These are phyloP conservation scores for Luehdorfia chinensis DNA, from an alignment of 1,140 invertebrate genomes.

Conservation along the genomic window DNA sequence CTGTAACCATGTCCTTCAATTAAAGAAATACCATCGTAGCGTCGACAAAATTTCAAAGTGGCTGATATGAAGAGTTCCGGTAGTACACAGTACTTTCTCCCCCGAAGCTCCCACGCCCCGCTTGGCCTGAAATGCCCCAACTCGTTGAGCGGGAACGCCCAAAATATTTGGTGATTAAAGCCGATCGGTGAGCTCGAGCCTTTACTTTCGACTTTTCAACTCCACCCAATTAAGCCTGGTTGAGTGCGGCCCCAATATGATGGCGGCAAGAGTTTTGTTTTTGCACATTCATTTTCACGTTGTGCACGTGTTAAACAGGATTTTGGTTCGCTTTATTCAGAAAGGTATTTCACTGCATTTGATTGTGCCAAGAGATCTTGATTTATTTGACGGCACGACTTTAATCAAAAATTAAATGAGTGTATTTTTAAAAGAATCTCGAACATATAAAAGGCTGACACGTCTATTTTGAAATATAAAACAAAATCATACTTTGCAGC, in stretches of 20 bases:
- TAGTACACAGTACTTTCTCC: constrained; percentile 51
- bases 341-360: too few species aligned
- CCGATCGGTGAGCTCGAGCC: constrained; percentile 30
- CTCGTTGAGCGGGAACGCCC: constrained; percentile 61
- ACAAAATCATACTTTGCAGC: too few species aligned
- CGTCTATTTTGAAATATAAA: too few species aligned
- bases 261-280: constrained; percentile 3
- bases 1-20: too few species aligned
- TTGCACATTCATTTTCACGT: constrained; percentile 2
- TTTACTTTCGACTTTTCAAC: constrained; percentile 57
- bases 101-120: constrained; percentile 56
- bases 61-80: constrained; percentile 51
- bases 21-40: too few species aligned
- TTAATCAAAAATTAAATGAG: too few species aligned
- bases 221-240: constrained; percentile 51
- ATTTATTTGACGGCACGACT: too few species aligned
- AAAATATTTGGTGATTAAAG: constrained; percentile 46
- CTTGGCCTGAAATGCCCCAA: constrained; percentile 41
- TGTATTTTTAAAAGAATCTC: too few species aligned
- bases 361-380: too few species aligned
- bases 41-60: constrained; percentile 44
- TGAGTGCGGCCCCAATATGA: constrained; percentile 1
- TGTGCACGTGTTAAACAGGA: neutral
- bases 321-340: neutral
- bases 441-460: too few species aligned